Percentiles rank a stretch among this genome's conserved stretches.
These are phyloP conservation scores for Hozukius guyotensis DNA, from an alignment of 2,797 vertebrate genomes.

Conservation along the genomic window DNA sequence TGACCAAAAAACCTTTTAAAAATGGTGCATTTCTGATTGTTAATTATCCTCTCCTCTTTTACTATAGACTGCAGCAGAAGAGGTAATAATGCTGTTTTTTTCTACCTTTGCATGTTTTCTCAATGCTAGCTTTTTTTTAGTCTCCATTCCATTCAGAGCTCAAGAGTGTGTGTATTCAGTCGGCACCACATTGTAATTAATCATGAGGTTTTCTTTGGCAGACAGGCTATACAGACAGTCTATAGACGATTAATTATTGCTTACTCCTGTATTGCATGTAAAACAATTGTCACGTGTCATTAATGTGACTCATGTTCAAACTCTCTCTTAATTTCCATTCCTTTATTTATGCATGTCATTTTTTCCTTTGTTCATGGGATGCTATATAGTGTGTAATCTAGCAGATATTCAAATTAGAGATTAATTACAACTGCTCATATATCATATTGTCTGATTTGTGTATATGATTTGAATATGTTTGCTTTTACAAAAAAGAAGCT, in stretches of 20 bases:
- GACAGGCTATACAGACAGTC: neutral
- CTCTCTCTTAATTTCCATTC: neutral
- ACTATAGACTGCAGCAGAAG: neutral
- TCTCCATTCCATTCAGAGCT: slow-evolving; percentile 7
- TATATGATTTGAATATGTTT: neutral
- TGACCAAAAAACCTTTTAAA: neutral
- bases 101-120: neutral
- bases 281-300: neutral
- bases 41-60: neutral
- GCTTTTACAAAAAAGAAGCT: neutral
- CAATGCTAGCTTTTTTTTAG: neutral
- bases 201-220: neutral
- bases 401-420: neutral
- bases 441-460: neutral
- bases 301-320: neutral
- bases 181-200: neutral
- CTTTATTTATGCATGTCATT: slow-evolving; percentile 2
- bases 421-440: neutral
- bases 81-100: neutral
- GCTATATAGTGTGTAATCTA: neutral
- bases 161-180: neutral
- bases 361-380: neutral
- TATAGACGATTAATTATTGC: neutral
- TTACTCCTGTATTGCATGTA: neutral
- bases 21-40: neutral